Evolutionary conservation across 2,113 vertebrate species (phyloP), one percentile per base, ranked within the genome.

Genomic region (Calidris pugnax): DNA sequence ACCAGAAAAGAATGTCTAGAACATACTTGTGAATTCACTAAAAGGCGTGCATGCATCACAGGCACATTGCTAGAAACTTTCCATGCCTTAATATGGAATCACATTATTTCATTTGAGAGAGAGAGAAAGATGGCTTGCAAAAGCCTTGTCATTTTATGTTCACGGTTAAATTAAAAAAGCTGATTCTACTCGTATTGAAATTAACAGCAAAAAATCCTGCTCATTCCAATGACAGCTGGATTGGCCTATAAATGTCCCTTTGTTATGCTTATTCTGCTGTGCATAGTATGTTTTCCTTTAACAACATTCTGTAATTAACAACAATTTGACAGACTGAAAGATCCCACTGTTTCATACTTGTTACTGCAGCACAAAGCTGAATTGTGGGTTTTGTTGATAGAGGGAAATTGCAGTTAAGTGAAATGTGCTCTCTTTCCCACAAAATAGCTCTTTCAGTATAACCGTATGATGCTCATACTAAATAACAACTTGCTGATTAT

Each of bases 281-380:
- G 76, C 74, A 47, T 95, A 92, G 66, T 84, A 94, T 96, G 86
- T 84, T 96, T 95, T 85, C 76, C 63, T 88, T 95, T 93, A 84
- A 96, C 88, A 96, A 90, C 94, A 84, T 95, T 93, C 92, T 87
- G 82, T 94, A 96, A 91, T 96, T 96, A 96, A 96, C 88, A 95
- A 74, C 85, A 94, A 50, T 94, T 88, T 96, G 92, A 94, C 95
- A 95, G 88, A 80, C 85, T 95, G 82, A 96, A 95, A 94, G 90
- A 93, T 95, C 80, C 47, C 60, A 90, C 85, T 93, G 83, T 96
- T 96, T 93, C 62, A 43, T 90, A 66, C 72, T 88, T 93, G 66
- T 87, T 94, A 74, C 86, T 93, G 75, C 85, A 81, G n/a, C 90
- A 95, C 85, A 88, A 94, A 93, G 68, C 82, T 86, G 82, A 86